Evolutionary conservation across 2,797 vertebrate species (phyloP).

Genomic region (Rhinophrynus dorsalis): DNA sequence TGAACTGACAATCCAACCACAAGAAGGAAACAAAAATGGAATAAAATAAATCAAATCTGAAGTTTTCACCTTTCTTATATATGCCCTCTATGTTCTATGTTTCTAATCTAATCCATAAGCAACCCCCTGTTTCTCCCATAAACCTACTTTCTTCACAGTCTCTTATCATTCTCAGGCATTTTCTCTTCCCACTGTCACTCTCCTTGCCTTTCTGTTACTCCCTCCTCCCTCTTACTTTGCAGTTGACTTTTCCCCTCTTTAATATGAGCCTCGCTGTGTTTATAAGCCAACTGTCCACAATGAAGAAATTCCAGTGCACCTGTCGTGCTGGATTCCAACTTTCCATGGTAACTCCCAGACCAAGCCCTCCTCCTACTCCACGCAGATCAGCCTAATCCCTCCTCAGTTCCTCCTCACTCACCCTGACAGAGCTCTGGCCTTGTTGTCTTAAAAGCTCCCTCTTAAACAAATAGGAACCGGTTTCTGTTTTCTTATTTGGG

Average conservation of each 20-base stretch:
- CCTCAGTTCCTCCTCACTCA: conserved; percentile 51
- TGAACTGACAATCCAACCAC: no score
- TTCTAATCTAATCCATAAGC: no score
- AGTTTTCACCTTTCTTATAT: no score
- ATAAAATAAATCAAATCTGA: no score
- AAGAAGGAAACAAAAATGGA: no score
- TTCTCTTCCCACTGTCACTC: no score
- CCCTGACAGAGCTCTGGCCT: conserved; percentile 57
- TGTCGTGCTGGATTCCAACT: conserved; percentile 72
- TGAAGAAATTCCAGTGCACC: conserved; percentile 66
- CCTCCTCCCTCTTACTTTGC: background rate
- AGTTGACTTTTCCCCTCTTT: conserved; percentile 38
- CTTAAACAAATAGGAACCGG: conserved; percentile 65
- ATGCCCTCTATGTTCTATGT: no score
- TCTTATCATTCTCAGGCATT: background rate
- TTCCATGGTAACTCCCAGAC: conserved; percentile 69
- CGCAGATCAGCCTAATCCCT: conserved; percentile 64
- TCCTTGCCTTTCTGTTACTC: no score
- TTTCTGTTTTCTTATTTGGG: conserved; percentile 53
- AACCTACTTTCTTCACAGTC: background rate
- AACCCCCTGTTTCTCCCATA: no score
- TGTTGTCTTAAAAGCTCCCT: conserved; percentile 63
- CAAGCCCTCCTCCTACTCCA: conserved; percentile 57
- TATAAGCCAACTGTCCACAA: conserved; percentile 57
- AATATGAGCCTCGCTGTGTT: conserved; percentile 53